Evolutionary conservation across 2,113 vertebrate species (phyloP), one percentile per base, ranked within the genome.

Genomic region (Brachirus orientalis): DNA sequence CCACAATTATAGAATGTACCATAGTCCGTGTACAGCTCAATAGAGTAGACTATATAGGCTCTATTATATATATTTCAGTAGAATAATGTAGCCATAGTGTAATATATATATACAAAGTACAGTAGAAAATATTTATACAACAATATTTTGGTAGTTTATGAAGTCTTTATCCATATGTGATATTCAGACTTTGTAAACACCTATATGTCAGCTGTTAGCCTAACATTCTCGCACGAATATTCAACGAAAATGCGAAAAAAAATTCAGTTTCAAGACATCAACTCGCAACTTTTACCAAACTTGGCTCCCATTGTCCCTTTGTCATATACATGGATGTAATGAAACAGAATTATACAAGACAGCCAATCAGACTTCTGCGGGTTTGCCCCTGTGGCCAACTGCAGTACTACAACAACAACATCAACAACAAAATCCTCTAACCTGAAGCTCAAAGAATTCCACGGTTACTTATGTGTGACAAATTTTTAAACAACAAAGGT

Each of bases 81-180:
- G 41, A 77, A 74, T 75, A 16, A 76, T 86, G 86, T 88, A 79
- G 83, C 86, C 79, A 75, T 75, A 66, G 62, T 81, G 80, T 77
- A 72, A 72, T 14, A 43, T 19, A 85, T 78, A 68, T 36, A 47
- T 57, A 57, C 10, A 51, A 66, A 85, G 61, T 69, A 64, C 63
- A 69, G 41, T 70, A 82, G 44, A 79, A 44, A 28, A 57, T 72
- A 52, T 77, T 41, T 65, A 82, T 63, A 75, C 41, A 22, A 57
- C 62, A 41, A 79, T 77, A 77, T 77, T 70, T 79, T 77, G 47
- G 40, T 67, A 77, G 56, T 75, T 50, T 79, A 43, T 74, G 8
- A 55, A 61, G 41, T 64, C 22, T 74, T 65, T 56, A 63, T 61
- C 43, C n/a, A 7, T 3, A 12, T 46, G 65, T 71, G 69, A 79